Conservation (phyloP, 2,888 invertebrate genomes). For the Diloba caeruleocephala region DNA sequence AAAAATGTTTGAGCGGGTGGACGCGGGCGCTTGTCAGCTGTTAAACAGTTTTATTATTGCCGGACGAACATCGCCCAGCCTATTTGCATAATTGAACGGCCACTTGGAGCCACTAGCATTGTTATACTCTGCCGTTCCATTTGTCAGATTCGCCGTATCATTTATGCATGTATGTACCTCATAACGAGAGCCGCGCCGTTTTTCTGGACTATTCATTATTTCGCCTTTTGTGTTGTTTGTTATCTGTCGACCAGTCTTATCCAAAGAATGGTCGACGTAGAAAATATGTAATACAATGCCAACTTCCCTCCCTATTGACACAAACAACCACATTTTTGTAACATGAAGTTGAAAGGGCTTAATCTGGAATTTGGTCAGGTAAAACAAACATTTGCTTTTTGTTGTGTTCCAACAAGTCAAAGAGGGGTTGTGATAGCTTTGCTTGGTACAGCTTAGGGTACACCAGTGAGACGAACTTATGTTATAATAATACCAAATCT, state of each 20-base stretch:
- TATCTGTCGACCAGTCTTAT: constrained; percentile 74
- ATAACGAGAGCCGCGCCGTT: constrained; percentile 84
- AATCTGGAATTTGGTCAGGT: constrained; percentile 82
- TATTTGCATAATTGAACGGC: constrained; percentile 90
- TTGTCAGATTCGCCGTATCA: constrained; percentile 88
- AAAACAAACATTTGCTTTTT: constrained; percentile 77
- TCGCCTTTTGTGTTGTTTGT: constrained; percentile 83
- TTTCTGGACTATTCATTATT: constrained; percentile 87
- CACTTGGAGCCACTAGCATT: constrained; percentile 87
- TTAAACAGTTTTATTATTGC: constrained; percentile 89
- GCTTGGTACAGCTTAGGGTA: constrained; percentile 18
- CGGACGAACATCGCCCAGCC: constrained; percentile 82
- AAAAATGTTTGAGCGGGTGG: constrained; percentile 75
- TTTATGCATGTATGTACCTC: constrained; percentile 88
- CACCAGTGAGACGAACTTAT: constrained; percentile 3
- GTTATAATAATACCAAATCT: constrained; percentile 27
- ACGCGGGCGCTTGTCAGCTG: constrained; percentile 83
- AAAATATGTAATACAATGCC: constrained; percentile 76
- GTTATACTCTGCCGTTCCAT: constrained; percentile 88
- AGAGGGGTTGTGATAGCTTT: constrained; percentile 38
- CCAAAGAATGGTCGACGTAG: constrained; percentile 71
- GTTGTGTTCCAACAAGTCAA: constrained; percentile 67
- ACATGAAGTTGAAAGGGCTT: constrained; percentile 78
- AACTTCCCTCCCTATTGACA: constrained; percentile 75
- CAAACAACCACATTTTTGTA: constrained; percentile 78